Evolutionary conservation across 2,888 invertebrate species (phyloP).

Genomic region (Watsonalla binaria): DNA sequence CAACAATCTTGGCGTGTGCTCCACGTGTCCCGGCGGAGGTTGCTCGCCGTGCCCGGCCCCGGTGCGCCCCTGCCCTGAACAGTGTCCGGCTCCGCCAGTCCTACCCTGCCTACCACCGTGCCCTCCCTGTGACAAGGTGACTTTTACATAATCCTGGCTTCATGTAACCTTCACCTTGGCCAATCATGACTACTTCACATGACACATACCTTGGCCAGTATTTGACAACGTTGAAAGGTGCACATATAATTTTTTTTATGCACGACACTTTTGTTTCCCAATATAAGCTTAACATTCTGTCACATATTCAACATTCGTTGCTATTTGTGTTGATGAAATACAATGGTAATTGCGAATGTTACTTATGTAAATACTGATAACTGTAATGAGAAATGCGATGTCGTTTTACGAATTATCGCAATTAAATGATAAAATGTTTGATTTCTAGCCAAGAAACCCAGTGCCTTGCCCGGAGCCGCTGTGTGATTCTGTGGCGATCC

Average conservation of each 20-base stretch:
- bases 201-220: neutral
- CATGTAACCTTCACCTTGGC: neutral
- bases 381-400: too few relatives aligned
- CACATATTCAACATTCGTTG: constrained; percentile 16
- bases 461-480: constrained; percentile 38
- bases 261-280: neutral
- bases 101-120: constrained; percentile 59
- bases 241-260: too few relatives aligned
- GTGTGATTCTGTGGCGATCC: constrained; percentile 66
- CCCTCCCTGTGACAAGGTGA: constrained; percentile 66
- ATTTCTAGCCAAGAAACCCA: constrained; percentile 39
- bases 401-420: too few relatives aligned
- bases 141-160: neutral
- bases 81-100: constrained; percentile 47
- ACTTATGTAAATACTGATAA: neutral
- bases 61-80: constrained; percentile 60
- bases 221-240: neutral
- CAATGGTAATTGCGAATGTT: neutral
- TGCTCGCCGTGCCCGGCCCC: constrained; percentile 70
- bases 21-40: constrained; percentile 66
- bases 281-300: constrained; percentile 16
- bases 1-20: constrained; percentile 56
- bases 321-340: neutral
- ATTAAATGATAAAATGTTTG: constrained; percentile 2
- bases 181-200: neutral